These are phyloP conservation scores for Erebia epiphron DNA, from an alignment of 2,888 invertebrate species.

Conservation along the genomic window DNA sequence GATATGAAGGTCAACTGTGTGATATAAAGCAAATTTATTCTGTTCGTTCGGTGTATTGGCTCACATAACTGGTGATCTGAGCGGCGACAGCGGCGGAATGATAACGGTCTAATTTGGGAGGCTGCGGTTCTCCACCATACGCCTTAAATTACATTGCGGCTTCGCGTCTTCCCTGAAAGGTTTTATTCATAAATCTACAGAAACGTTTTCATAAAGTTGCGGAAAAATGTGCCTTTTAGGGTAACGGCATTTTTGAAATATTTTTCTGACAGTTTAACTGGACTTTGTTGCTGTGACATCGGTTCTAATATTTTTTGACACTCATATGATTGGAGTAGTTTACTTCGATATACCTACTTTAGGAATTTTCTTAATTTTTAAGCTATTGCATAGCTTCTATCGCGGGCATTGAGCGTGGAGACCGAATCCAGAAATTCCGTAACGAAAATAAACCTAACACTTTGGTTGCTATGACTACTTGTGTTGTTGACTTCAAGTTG, in stretches of 20 bases:
- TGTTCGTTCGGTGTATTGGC: constrained; percentile 78
- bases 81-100: constrained; percentile 77
- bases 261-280: constrained; percentile 34
- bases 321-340: background rate
- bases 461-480: no score
- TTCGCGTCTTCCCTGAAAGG: constrained; percentile 77
- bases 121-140: constrained; percentile 67
- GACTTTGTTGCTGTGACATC: constrained; percentile 27
- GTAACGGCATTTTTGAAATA: constrained; percentile 53
- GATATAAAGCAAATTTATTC: constrained; percentile 81
- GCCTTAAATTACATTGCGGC: constrained; percentile 77
- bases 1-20: constrained; percentile 78
- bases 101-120: constrained; percentile 80
- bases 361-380: no score
- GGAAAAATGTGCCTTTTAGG: constrained; percentile 68
- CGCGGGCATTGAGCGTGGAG: no score
- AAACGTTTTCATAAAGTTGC: constrained; percentile 78
- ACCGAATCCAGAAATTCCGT: no score
- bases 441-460: no score
- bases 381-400: no score
- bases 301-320: constrained; percentile 11
- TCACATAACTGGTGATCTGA: constrained; percentile 78
- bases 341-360: background rate
- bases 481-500: no score
- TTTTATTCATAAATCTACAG: constrained; percentile 81